Percentiles rank a stretch among this genome's conserved stretches.
Conservation (phyloP, 2,797 vertebrate genomes). For the Heliangelus exortis region DNA sequence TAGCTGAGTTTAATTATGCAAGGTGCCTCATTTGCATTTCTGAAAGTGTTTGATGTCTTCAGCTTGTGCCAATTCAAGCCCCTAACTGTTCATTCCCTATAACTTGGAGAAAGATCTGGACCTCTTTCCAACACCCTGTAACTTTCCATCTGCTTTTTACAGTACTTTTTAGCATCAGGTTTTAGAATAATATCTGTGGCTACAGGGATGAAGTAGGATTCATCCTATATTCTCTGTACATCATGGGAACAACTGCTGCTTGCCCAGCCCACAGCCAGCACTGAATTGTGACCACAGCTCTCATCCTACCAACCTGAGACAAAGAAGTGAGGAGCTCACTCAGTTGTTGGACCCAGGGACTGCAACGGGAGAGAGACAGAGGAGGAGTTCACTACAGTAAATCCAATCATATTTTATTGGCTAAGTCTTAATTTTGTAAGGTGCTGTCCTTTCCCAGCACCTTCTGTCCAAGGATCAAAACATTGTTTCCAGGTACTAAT, state of each 20-base stretch:
- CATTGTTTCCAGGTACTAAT: neutral
- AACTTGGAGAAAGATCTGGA: neutral
- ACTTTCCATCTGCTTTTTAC: neutral
- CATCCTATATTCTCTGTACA: neutral
- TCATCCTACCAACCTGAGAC: neutral
- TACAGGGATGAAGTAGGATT: neutral
- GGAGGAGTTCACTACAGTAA: neutral
- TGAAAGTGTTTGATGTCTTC: neutral
- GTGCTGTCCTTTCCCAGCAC: neutral
- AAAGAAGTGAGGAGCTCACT: neutral
- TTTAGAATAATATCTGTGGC: neutral
- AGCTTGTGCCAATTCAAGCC: neutral
- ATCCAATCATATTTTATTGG: neutral
- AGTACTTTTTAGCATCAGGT: neutral
- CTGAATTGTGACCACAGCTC: slow-evolving; percentile 6
- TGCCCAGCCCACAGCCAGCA: neutral
- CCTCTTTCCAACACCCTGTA: neutral
- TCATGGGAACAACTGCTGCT: neutral
- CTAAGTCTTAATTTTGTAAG: neutral
- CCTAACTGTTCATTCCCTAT: neutral
- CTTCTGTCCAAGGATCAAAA: neutral
- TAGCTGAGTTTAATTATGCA: neutral
- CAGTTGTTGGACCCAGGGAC: neutral
- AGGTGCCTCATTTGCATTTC: neutral
- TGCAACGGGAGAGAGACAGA: neutral